Conservation (phyloP, 2,888 invertebrate species). For the Venustoraphidia nigricollis region DNA sequence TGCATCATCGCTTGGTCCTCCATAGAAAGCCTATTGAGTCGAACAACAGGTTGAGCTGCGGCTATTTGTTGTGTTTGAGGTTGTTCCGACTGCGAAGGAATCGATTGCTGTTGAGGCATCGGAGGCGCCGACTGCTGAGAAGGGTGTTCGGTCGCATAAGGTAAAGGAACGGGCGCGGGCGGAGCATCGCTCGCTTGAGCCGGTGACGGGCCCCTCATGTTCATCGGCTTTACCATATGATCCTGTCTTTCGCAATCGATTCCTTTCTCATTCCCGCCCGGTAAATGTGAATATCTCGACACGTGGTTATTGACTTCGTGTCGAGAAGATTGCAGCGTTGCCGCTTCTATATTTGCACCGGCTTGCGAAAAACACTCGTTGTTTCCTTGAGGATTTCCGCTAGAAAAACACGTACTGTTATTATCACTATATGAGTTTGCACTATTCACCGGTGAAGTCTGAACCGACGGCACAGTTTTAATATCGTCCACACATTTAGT, state of each 20-base stretch:
- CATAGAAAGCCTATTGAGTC: slow-evolving; percentile 40
- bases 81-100: slow-evolving; percentile 4
- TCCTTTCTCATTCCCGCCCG: background rate
- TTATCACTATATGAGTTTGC: too few relatives aligned
- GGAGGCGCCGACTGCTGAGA: slow-evolving; percentile 25
- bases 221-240: slow-evolving; percentile 3
- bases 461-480: too few relatives aligned
- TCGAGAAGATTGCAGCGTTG: background rate
- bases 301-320: background rate
- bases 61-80: slow-evolving; percentile 6
- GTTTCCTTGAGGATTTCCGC: too few relatives aligned
- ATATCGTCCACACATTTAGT: too few relatives aligned
- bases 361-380: background rate
- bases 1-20: slow-evolving; percentile 47
- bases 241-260: background rate
- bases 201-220: slow-evolving; percentile 36
- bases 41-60: slow-evolving; percentile 41
- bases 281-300: background rate
- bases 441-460: too few relatives aligned
- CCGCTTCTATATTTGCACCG: background rate
- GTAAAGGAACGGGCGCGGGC: slow-evolving; percentile 25
- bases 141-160: slow-evolving; percentile 35
- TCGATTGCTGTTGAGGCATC: background rate
- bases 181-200: slow-evolving; percentile 48
- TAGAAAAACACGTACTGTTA: too few relatives aligned